These are phyloP conservation scores for Gadus chalcogrammus DNA, from an alignment of 2,113 vertebrate genomes.

Conservation along the genomic window DNA sequence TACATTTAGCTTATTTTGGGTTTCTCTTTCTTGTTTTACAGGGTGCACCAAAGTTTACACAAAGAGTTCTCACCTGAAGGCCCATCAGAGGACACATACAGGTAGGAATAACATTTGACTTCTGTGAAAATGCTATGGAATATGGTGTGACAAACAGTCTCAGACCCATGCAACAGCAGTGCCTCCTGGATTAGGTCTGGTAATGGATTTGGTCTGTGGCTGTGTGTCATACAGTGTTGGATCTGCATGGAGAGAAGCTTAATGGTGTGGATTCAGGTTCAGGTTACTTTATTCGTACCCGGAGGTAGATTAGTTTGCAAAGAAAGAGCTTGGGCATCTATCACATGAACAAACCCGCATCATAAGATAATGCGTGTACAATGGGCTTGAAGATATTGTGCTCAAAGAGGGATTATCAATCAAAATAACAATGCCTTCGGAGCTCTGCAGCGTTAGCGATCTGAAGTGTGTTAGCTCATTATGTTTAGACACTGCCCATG, in stretches of 20 bases:
- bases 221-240: not conserved
- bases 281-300: too few relatives aligned
- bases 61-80: conserved; percentile 93
- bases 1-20: too few relatives aligned
- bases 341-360: too few relatives aligned
- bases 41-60: conserved; percentile 92
- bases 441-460: too few relatives aligned
- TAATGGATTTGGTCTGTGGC: not conserved
- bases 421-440: too few relatives aligned
- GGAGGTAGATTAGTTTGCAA: too few relatives aligned
- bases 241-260: not conserved
- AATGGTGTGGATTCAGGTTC: not conserved
- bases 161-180: not conserved
- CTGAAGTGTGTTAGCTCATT: too few relatives aligned
- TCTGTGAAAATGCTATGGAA: not conserved
- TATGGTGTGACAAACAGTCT: not conserved
- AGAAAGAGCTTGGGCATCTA: too few relatives aligned
- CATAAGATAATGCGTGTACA: too few relatives aligned
- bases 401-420: too few relatives aligned
- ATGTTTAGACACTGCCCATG: too few relatives aligned
- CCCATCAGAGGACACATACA: conserved; percentile 90
- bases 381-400: too few relatives aligned
- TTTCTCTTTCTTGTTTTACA: conserved; percentile 40
- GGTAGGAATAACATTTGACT: conserved; percentile 64
- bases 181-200: not conserved